Evolutionary conservation across 2,888 invertebrate genomes (phyloP).

Genomic region (Platypus cylindrus): DNA sequence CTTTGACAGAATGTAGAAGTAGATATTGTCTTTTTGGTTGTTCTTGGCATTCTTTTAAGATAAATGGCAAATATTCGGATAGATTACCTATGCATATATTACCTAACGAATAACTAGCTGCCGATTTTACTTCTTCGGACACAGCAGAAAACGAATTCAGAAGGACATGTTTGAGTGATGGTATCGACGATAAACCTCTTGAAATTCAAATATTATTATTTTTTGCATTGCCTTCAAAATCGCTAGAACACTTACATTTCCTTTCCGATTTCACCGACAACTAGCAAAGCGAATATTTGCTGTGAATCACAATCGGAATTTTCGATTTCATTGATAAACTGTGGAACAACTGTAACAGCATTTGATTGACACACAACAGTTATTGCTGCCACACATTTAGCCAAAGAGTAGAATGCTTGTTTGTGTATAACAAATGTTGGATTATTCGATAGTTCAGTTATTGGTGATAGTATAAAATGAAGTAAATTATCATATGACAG

Average conservation of each 20-base stretch:
- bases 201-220: slow-evolving; percentile 14
- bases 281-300: slow-evolving; percentile 83
- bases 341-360: slow-evolving; percentile 51
- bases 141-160: slow-evolving; percentile 79
- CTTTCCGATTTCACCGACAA: slow-evolving; percentile 94
- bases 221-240: not conserved
- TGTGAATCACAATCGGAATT: slow-evolving; percentile 62
- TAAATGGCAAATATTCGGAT: slow-evolving; percentile 84
- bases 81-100: slow-evolving; percentile 94
- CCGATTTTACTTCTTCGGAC: slow-evolving; percentile 95
- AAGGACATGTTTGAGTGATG: slow-evolving; percentile 62
- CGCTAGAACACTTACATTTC: slow-evolving; percentile 54
- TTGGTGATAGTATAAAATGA: slow-evolving; percentile 54
- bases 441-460: slow-evolving; percentile 22
- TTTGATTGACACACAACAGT: slow-evolving; percentile 63
- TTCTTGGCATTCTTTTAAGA: slow-evolving; percentile 83
- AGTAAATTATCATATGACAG: slow-evolving; percentile 73
- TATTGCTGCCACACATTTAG: slow-evolving; percentile 91
- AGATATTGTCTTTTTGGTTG: slow-evolving; percentile 94
- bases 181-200: slow-evolving; percentile 68
- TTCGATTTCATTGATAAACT: slow-evolving; percentile 60
- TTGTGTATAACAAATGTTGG: slow-evolving; percentile 38
- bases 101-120: slow-evolving; percentile 93
- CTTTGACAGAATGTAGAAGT: slow-evolving; percentile 91
- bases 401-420: slow-evolving; percentile 87